Evolutionary conservation across 2,797 vertebrate genomes (phyloP).

Genomic region (Ceryle rudis): DNA sequence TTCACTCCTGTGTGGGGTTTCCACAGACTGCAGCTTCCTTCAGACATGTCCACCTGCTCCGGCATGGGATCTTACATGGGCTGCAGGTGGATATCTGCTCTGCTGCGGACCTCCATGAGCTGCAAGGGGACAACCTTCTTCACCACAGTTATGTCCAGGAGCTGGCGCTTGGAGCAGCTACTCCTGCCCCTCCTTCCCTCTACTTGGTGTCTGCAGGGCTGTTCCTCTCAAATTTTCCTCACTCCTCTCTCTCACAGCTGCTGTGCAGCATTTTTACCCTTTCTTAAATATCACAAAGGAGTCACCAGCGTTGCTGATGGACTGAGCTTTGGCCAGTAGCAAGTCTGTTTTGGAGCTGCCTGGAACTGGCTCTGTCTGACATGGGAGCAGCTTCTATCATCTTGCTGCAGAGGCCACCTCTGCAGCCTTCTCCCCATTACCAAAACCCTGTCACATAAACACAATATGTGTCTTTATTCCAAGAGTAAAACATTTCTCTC

Average conservation of each 20-base stretch:
- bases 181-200: neutral
- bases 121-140: neutral
- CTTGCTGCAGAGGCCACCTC: fast-evolving
- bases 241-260: neutral
- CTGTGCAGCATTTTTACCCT: neutral
- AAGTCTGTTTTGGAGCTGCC: fast-evolving
- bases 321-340: neutral
- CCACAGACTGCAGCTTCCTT: neutral
- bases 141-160: neutral
- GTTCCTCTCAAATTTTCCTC: neutral
- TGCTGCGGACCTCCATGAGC: fast-evolving
- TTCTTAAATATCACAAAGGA: neutral
- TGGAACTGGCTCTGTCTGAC: neutral
- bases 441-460: neutral
- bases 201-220: neutral
- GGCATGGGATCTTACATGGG: fast-evolving
- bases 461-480: neutral
- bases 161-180: neutral
- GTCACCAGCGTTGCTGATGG: neutral
- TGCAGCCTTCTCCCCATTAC: neutral
- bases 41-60: neutral
- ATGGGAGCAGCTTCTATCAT: neutral
- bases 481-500: neutral
- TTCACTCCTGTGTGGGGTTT: neutral
- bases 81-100: neutral